Conservation (phyloP, 2,113 vertebrate genomes). For the Romanogobio albipinnatus region DNA sequence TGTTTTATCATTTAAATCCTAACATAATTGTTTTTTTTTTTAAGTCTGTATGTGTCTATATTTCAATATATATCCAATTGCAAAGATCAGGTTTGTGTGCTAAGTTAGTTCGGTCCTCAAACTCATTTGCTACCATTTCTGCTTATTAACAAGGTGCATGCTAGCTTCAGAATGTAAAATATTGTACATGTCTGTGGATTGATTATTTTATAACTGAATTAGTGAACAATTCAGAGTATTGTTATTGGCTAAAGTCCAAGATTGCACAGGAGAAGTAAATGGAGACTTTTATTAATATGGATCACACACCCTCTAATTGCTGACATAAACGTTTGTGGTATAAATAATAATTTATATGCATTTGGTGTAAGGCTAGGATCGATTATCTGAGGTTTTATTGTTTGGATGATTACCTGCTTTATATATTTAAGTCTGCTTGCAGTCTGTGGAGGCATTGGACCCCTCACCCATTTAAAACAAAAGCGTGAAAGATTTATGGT, state of each 20-base stretch:
- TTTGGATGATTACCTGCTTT: neutral
- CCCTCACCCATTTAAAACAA: neutral
- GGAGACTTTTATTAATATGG: neutral
- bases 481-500: neutral
- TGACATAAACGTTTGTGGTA: neutral
- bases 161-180: neutral
- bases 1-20: too few species aligned
- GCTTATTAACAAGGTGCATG: neutral
- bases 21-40: too few species aligned
- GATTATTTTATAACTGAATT: constrained; percentile 1
- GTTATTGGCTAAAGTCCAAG: neutral
- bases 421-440: neutral
- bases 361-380: neutral
- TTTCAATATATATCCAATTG: neutral
- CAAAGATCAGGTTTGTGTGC: neutral
- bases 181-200: neutral
- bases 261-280: neutral
- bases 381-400: constrained; percentile 6
- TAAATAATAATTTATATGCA: neutral
- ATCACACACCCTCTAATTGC: neutral
- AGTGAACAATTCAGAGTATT: neutral
- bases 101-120: neutral
- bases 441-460: neutral
- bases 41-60: neutral
- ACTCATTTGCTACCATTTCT: neutral